Percentiles rank a stretch among this genome's conserved stretches.
phyloP scores from a whole-genome alignment of 2,113 vertebrate species.

The Peromyscus leucopus region DNA sequence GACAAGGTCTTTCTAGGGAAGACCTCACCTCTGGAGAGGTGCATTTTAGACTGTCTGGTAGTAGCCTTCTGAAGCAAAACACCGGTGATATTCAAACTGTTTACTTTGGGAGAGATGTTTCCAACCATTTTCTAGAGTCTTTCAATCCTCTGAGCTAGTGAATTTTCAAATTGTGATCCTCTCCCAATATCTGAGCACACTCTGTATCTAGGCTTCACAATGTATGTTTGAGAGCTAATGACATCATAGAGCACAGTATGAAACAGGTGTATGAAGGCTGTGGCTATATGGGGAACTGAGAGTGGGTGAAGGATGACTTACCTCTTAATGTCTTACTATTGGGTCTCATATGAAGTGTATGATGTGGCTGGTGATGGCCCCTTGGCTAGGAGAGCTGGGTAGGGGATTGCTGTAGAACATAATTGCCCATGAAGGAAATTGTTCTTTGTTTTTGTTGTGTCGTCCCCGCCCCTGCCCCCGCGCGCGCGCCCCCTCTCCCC shows the following conservation, averaged over 20 bases:
- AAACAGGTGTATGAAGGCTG: fast-evolving
- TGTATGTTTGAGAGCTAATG: not conserved
- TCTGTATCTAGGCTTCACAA: too few relatives aligned
- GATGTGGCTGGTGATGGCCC: fast-evolving
- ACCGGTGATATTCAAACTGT: not conserved
- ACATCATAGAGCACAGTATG: not conserved
- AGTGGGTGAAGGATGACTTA: fast-evolving
- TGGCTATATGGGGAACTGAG: not conserved
- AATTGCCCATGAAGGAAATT: not conserved
- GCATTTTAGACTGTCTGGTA: not conserved
- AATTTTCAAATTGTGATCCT: not conserved
- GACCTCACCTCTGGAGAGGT: not conserved
- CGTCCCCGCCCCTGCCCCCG: too few relatives aligned
- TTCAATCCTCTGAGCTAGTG: too few relatives aligned
- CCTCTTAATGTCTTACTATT: not conserved
- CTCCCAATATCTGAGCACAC: not conserved
- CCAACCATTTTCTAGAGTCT: not conserved
- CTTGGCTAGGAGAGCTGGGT: not conserved
- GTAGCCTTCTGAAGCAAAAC: not conserved
- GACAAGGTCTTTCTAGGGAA: not conserved
- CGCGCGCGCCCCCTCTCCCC: too few relatives aligned
- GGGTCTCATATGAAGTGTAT: not conserved
- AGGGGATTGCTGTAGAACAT: too few relatives aligned
- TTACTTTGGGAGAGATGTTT: too few relatives aligned
- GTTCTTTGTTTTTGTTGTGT: not conserved